Evolutionary conservation across 53 echinoderm and acorn worm species (phyloP), one percentile per base, ranked within the genome.

Genomic region (Hippasteria phrygiana): DNA sequence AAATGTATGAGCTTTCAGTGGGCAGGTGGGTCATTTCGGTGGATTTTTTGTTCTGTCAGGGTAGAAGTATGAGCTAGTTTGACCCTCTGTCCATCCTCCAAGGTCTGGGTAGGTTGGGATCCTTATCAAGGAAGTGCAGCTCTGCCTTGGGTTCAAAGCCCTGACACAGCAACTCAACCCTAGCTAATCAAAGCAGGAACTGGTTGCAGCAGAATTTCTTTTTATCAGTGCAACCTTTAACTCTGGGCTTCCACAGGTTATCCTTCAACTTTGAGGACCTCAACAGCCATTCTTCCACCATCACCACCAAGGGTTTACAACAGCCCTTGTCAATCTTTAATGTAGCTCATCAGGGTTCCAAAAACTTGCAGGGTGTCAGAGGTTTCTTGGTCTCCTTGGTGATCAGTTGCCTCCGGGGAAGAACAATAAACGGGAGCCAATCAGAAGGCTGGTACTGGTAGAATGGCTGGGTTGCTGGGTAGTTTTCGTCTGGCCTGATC

Each of bases 141-240:
- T n/a, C 39, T 0, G 17, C 27, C 28, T 20, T 55, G 13, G 14
- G 20, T 53, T 17, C 79, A 62, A 34, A 55, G 56, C 56, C 56
- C 62, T 79, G 79, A 79, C 79, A 79, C 0, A 59, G 59, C 79
- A 56, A 79, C 35, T 62, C 39, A 79, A 79, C 79, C 79, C 0
- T 56, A 79, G 62, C 35, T 9, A 36, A 36, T 33, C 37, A 36
- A 7, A 0, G 34, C 69, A 67, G 69, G 37, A 67, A 67, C 69
- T 36, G 10, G 35, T 16, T n/a, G n/a, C n/a, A n/a, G n/a, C n/a
- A n/a, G n/a, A n/a, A n/a, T n/a, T n/a, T n/a, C n/a, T n/a, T n/a
- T n/a, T n/a, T n/a, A n/a, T n/a, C n/a, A n/a, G n/a, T n/a, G n/a
- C n/a, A n/a, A n/a, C n/a, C n/a, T n/a, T 16, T 11, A 67, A 67